Percentiles rank a stretch among this genome's conserved stretches.
Evolutionary conservation across 2,797 vertebrate species (phyloP).

Genomic region (Champsocephalus gunnari): DNA sequence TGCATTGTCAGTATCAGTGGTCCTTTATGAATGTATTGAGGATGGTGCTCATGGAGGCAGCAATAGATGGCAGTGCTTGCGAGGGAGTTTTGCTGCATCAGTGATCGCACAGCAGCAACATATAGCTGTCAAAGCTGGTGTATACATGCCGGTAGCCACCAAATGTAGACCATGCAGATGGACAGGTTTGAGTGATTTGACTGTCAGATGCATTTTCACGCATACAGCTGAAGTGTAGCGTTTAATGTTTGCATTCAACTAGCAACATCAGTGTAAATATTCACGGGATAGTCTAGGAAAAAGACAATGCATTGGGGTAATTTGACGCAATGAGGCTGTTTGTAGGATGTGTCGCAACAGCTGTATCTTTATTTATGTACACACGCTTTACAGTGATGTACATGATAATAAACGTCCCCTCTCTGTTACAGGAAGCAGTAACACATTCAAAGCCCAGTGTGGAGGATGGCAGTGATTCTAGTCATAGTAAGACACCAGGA

Average conservation of each 20-base stretch:
- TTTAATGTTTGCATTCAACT: background rate
- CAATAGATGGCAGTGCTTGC: constrained; percentile 14
- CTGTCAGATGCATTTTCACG: constrained; percentile 14
- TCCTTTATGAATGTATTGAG: background rate
- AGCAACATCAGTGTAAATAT: constrained; percentile 11
- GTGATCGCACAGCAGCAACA: constrained; percentile 22
- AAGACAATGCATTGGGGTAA: background rate
- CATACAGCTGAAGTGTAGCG: background rate
- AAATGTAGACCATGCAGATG: constrained; percentile 1
- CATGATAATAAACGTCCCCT: constrained; percentile 3
- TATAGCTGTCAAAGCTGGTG: constrained; percentile 12
- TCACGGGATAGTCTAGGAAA: background rate
- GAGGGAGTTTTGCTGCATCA: constrained; percentile 17
- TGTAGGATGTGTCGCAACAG: constrained; percentile 11
- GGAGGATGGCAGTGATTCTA: constrained; percentile 16
- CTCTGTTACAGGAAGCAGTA: constrained; percentile 65
- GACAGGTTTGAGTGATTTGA: constrained; percentile 19
- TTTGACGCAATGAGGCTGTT: constrained; percentile 1
- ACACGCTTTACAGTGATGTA: background rate
- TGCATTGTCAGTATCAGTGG: background rate
- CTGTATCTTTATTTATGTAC: constrained; percentile 1
- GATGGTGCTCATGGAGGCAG: constrained; percentile 14
- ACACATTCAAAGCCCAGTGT: constrained; percentile 32
- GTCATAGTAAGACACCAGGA: constrained; percentile 30
- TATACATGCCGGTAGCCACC: background rate